Percentiles rank a stretch among this genome's conserved stretches.
Conservation (phyloP, 92 coral and sea anemone species). For the Porites lobata region DNA sequence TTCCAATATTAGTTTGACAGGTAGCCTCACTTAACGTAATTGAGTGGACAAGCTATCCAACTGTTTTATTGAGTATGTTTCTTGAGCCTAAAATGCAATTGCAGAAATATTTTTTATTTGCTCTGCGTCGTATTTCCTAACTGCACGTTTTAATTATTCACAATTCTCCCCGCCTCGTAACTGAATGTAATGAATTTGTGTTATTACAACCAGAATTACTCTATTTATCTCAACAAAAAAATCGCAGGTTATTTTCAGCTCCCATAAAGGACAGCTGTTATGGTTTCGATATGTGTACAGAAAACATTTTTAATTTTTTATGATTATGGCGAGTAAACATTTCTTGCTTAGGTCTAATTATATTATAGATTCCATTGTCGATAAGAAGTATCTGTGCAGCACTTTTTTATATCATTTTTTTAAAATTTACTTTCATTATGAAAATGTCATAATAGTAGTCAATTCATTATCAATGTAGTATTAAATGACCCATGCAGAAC, state of each 20-base stretch:
- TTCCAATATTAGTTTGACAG: background rate
- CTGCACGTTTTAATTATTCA: slow-evolving; percentile 12
- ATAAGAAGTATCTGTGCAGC: slow-evolving; percentile 19
- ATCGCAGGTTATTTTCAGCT: background rate
- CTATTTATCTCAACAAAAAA: background rate
- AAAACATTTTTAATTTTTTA: slow-evolving; percentile 32
- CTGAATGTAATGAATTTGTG: background rate
- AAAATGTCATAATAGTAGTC: background rate
- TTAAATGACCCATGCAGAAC: background rate
- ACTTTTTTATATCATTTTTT: background rate
- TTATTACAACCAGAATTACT: slow-evolving; percentile 3
- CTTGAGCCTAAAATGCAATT: slow-evolving; percentile 10
- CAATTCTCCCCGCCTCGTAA: background rate
- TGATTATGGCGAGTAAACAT: slow-evolving; percentile 26
- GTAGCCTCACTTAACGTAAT: background rate
- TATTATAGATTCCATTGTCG: slow-evolving; percentile 15
- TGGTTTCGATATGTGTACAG: slow-evolving; percentile 6
- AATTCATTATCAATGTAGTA: background rate
- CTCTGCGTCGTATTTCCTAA: background rate
- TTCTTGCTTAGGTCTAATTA: background rate
- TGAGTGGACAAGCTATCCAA: background rate
- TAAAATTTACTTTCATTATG: background rate
- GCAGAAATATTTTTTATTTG: slow-evolving; percentile 33
- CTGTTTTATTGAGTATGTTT: slow-evolving; percentile 15
- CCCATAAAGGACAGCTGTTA: background rate